Evolutionary conservation across 2,888 invertebrate genomes (phyloP), one percentile per base, ranked within the genome.

Genomic region (Myopa tessellatipennis): DNA sequence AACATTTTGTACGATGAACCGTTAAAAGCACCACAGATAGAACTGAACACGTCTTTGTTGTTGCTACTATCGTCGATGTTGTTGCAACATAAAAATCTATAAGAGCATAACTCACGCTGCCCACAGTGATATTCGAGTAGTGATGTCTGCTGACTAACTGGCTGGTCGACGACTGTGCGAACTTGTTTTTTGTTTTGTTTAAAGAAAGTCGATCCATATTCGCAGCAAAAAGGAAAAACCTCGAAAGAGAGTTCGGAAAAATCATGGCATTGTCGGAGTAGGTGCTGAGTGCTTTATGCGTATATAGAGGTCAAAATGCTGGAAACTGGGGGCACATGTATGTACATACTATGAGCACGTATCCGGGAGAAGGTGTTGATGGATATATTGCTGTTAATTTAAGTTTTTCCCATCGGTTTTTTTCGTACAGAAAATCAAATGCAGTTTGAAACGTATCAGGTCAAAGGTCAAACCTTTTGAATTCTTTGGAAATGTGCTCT

Each of bases 91-190:
- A 65, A 74, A 72, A 50, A 65, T 74, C 74, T 50, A 50, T 63
- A 74, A 36, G 74, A 52, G 74, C 65, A 63, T 63, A 50, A 74
- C 74, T 63, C 74, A 74, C 74, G 65, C 63, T 26, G 65, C 63
- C 74, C 74, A 74, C 74, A 73, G 34, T 63, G 73, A 73, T 61
- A 45, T 61, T 73, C 14, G 40, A 70, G 38, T n/a, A 7, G 16
- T 58, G 55, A 45, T 45, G 45, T 6, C 10, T 10, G 10, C 10
- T 45, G 45, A 10, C 26, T 26, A 26, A 26, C 26, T 26, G 26
- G 26, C 26, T 26, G 26, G 26, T 26, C 26, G 26, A 26, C 26
- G 26, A 26, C 26, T 26, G 26, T 26, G 26, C 26, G 26, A 26
- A 26, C 26, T 26, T 1, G 1, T 26, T 26, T 26, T 26, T 26